Evolutionary conservation across 2,113 vertebrate species (phyloP), one percentile per base, ranked within the genome.

Genomic region (Monopterus albus): DNA sequence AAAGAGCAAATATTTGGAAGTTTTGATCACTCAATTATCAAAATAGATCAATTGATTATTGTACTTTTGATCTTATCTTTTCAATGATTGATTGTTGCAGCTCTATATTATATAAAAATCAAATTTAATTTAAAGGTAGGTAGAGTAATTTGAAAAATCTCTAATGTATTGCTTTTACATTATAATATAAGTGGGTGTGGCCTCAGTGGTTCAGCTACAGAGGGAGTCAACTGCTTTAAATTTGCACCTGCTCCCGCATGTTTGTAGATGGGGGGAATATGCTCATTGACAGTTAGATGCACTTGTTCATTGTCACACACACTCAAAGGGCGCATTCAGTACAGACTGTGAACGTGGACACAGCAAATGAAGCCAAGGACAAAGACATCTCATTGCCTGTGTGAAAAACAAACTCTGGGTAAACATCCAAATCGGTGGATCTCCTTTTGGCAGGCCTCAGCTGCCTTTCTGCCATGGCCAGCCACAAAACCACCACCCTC

Each of bases 251-350:
- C n/a, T 10, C 59, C 11, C 50, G 26, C 17, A 39, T 28, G 45
- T 49, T 39, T 39, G 9, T 2, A 26, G 5, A 55, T 20, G 4
- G 17, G 1, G 35, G 8, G 20, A 57, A 38, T n/a, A 64, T 14
- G 53, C 21, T 42, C 8, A 21, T 8, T 49, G 28, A 61, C 35
- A n/a, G 88, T 88, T 87, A 79, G 85, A 89, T 91, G 21, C 28
- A 90, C 85, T 92, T 40, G 89, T 91, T 90, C 86, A 83, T 93
- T 93, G 87, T 91, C 87, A 92, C 91, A 91, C 86, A 91, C 14
- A 90, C 90, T 92, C 88, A 82, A 93, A 93, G 91, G n/a, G 91
- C 88, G 92, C 91, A 92, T 90, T 45, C 8, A 40, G 66, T 49
- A 45, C 82, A 62, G 58, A 55, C 42, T 29, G 39, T 69, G 66